These are phyloP conservation scores for Chionoecetes opilio DNA, from an alignment of 1,140 invertebrate species.

Conservation along the genomic window DNA sequence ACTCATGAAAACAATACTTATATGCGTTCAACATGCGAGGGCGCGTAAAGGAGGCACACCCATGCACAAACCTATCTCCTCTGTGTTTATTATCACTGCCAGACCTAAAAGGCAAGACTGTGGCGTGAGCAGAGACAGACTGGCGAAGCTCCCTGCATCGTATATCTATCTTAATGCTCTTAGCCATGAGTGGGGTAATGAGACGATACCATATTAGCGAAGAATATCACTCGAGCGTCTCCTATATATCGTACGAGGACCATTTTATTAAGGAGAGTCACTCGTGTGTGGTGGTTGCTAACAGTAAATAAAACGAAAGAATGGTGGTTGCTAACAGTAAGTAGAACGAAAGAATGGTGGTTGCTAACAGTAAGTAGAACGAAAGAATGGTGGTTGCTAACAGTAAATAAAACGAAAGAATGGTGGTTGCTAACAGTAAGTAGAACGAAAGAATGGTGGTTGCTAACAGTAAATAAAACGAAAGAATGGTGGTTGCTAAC, in stretches of 20 bases:
- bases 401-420: too few relatives aligned
- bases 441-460: too few relatives aligned
- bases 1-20: neutral
- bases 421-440: too few relatives aligned
- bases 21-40: neutral
- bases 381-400: too few relatives aligned
- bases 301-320: neutral
- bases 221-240: neutral
- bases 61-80: neutral
- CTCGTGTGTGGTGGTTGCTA: neutral
- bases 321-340: too few relatives aligned
- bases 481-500: too few relatives aligned
- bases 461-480: too few relatives aligned
- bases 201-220: neutral
- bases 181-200: neutral
- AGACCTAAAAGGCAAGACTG: neutral
- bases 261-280: neutral
- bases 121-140: constrained; percentile 2
- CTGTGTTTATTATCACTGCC: neutral
- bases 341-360: too few relatives aligned
- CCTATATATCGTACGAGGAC: neutral
- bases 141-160: neutral
- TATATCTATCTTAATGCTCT: constrained; percentile 7
- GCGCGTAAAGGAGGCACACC: neutral
- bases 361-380: too few relatives aligned